phyloP scores from a whole-genome alignment of 53 echinoderm and acorn worm genomes.

The Paelopatides confundens region DNA sequence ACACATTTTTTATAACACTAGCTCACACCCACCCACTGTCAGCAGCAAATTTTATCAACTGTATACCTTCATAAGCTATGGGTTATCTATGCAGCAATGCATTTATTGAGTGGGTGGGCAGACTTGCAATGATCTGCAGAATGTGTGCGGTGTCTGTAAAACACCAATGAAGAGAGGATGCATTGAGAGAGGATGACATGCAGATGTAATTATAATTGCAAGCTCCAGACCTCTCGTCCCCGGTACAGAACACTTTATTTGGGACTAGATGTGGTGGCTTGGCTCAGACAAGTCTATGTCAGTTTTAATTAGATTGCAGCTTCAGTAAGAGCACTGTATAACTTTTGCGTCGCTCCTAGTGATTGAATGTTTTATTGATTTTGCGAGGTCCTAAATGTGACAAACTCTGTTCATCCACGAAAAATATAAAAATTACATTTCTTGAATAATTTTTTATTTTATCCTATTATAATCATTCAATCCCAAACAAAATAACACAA shows the following conservation, averaged over 20 bases:
- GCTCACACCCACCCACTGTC: neutral
- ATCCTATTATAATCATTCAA: too few species aligned
- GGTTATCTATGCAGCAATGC: too few species aligned
- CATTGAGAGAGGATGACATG: neutral
- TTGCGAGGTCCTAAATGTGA: too few species aligned
- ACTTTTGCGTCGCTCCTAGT: neutral
- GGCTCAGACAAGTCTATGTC: neutral
- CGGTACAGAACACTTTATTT: conserved; percentile 30
- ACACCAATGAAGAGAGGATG: neutral
- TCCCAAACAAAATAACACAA: too few species aligned
- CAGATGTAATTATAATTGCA: conserved; percentile 34
- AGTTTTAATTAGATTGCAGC: conserved; percentile 23
- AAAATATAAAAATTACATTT: too few species aligned
- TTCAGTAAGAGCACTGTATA: conserved; percentile 4
- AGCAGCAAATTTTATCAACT: too few species aligned
- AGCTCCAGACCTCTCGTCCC: neutral
- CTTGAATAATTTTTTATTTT: too few species aligned
- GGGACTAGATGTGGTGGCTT: neutral
- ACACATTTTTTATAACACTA: neutral
- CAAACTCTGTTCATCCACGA: too few species aligned
- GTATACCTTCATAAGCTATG: too few species aligned
- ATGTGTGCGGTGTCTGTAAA: neutral
- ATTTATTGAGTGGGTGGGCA: conserved; percentile 2
- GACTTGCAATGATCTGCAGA: neutral
- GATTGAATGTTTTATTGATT: neutral